These are phyloP conservation scores for Equus przewalskii DNA, from an alignment of 2,113 vertebrate genomes.

Conservation along the genomic window DNA sequence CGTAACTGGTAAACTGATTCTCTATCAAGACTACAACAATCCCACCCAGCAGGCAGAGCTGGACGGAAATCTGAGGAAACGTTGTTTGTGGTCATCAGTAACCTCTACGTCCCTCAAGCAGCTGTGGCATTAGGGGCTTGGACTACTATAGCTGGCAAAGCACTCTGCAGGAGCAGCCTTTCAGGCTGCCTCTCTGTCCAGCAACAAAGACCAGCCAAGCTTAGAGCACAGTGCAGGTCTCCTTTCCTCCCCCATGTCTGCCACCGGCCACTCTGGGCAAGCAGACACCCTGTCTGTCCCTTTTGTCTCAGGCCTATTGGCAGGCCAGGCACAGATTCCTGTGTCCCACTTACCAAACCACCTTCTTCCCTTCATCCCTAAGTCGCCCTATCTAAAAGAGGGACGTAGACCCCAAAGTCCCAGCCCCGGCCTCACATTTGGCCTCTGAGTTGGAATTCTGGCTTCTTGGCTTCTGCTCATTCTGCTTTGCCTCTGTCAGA, in stretches of 20 bases:
- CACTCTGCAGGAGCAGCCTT: neutral
- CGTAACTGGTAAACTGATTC: neutral
- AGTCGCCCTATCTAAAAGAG: neutral
- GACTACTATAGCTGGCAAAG: accelerated
- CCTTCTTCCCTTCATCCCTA: neutral
- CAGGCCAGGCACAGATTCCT: slow-evolving; percentile 28
- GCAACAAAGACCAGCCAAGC: no score
- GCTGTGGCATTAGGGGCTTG: neutral
- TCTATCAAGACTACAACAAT: neutral
- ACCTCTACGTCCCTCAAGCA: neutral
- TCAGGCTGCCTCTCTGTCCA: no score
- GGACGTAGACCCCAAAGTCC: neutral
- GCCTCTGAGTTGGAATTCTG: neutral
- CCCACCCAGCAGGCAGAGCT: neutral
- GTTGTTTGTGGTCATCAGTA: neutral
- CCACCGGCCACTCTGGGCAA: neutral
- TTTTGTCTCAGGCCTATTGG: neutral
- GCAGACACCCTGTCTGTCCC: neutral
- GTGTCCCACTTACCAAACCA: slow-evolving; percentile 26
- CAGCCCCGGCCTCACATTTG: neutral
- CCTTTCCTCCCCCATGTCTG: neutral
- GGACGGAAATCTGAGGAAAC: neutral
- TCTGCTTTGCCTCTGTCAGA: neutral
- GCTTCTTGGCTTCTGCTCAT: neutral
- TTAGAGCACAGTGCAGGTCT: neutral